Percentiles rank a stretch among this genome's conserved stretches.
These are phyloP conservation scores for Hermaeophaga mercurialis DNA, from an alignment of 2,888 invertebrate species.

Conservation along the genomic window DNA sequence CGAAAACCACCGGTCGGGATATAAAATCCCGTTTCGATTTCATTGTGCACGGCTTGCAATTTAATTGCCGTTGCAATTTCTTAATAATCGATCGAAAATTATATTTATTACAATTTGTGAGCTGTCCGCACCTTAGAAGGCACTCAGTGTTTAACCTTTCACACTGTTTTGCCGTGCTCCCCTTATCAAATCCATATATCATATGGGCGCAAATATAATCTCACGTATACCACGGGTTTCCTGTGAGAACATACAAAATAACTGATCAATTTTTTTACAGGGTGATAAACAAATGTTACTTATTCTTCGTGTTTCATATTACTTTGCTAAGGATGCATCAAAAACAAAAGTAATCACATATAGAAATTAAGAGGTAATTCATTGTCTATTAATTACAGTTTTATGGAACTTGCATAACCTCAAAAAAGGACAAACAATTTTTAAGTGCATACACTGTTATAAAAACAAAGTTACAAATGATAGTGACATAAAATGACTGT, in stretches of 20 bases:
- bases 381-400: too few relatives aligned
- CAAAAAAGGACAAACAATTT: too few relatives aligned
- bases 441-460: too few relatives aligned
- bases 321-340: too few relatives aligned
- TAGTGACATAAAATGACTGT: too few relatives aligned
- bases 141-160: constrained; percentile 5
- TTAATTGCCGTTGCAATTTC: constrained; percentile 23
- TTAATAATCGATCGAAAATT: constrained; percentile 16
- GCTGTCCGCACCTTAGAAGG: constrained; percentile 20
- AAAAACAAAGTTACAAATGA: too few relatives aligned
- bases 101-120: constrained; percentile 20
- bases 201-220: constrained; percentile 2
- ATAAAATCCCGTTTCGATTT: background rate
- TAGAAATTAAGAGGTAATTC: too few relatives aligned
- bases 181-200: constrained; percentile 13
- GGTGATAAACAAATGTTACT: too few relatives aligned
- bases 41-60: constrained; percentile 12
- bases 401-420: too few relatives aligned
- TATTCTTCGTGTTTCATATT: too few relatives aligned
- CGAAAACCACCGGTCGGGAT: too few relatives aligned
- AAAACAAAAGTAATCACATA: too few relatives aligned
- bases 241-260: constrained; percentile 4
- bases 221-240: constrained; percentile 6
- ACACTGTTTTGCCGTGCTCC: background rate
- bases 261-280: background rate